Evolutionary conservation across 2,888 invertebrate species (phyloP), one percentile per base, ranked within the genome.

Genomic region (Chironomus tentans): DNA sequence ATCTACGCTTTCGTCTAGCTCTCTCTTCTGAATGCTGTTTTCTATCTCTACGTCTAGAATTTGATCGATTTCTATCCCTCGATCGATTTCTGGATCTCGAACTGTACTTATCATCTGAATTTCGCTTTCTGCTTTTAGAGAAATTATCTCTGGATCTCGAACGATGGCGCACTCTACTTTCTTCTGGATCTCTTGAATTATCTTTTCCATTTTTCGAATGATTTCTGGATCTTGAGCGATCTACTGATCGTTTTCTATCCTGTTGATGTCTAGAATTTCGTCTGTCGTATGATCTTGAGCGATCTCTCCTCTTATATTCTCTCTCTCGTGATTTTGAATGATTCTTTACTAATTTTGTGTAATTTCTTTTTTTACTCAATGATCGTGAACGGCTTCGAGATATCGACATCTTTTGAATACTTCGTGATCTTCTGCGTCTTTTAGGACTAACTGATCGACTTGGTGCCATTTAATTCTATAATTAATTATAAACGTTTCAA

Each of bases 391-490:
- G 4, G 2, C 18, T 68, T 2, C 22, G 13, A 2, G 38, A 38
- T 38, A 38, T 38, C 15, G 68, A 18, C 56, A 18, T 15, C 56
- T 56, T 56, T 18, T 56, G 2, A 18, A 15, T 10, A 10, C 56
- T 56, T 65, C 65, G 24, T 4, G 21, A 7, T 7, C 62, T 24
- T 46, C 48, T 4, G 3, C 48, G 22, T 13, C 24, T 21, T 13
- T 74, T 47, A 13, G 46, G 15, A 74, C 74, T 74, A 3, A 21
- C 7, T 24, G 74, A 74, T 68, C 65, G 15, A 68, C 68, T 68
- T 12, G 56, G 21, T 38, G 56, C 61, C 70, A 76, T 76, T 76
- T 68, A 21, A 50, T 15, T 72, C 22, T 61, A 50, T 50, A 65
- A 13, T 21, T 22, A 65, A 65, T 62, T 62, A 1, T 56, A 56